These are phyloP conservation scores for Oscheius sp. DNA, from an alignment of 2,888 invertebrate genomes.

Conservation along the genomic window DNA sequence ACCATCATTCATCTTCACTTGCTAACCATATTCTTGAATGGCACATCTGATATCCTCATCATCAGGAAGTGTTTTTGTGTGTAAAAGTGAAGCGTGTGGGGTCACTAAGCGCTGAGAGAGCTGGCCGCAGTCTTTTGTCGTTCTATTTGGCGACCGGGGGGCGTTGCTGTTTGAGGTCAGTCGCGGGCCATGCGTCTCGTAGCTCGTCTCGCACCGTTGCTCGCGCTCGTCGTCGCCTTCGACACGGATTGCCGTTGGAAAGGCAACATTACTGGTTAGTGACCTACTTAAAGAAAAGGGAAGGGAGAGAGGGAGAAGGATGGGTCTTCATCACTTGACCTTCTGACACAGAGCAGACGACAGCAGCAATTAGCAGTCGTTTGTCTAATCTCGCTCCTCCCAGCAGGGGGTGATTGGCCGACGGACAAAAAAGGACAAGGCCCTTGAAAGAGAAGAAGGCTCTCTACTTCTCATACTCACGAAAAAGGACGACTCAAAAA, in stretches of 20 bases:
- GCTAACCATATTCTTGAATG: too few relatives aligned
- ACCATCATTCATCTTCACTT: too few relatives aligned
- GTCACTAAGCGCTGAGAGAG: slow-evolving; percentile 28
- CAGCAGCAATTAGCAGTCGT: not conserved
- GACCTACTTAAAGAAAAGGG: not conserved
- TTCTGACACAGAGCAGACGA: not conserved
- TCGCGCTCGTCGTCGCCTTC: slow-evolving; percentile 33
- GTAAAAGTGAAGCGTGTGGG: slow-evolving; percentile 26
- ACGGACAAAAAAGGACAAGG: too few relatives aligned
- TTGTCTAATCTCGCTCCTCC: slow-evolving; percentile 7
- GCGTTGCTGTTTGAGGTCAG: slow-evolving; percentile 29
- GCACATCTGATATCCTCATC: not conserved
- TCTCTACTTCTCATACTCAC: too few relatives aligned
- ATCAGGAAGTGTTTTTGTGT: slow-evolving; percentile 23
- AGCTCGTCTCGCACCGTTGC: slow-evolving; percentile 16
- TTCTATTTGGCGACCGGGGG: slow-evolving; percentile 14
- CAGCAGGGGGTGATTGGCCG: not conserved
- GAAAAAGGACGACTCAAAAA: too few relatives aligned
- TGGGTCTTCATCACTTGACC: slow-evolving; percentile 12
- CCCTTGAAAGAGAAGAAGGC: too few relatives aligned
- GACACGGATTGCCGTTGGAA: slow-evolving; percentile 61
- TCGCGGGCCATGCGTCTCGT: slow-evolving; percentile 26
- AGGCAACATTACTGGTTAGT: slow-evolving; percentile 54
- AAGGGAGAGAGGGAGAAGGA: not conserved
- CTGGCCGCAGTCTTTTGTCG: slow-evolving; percentile 20